Evolutionary conservation across 2,797 vertebrate genomes (phyloP).

Genomic region (Falco cherrug): DNA sequence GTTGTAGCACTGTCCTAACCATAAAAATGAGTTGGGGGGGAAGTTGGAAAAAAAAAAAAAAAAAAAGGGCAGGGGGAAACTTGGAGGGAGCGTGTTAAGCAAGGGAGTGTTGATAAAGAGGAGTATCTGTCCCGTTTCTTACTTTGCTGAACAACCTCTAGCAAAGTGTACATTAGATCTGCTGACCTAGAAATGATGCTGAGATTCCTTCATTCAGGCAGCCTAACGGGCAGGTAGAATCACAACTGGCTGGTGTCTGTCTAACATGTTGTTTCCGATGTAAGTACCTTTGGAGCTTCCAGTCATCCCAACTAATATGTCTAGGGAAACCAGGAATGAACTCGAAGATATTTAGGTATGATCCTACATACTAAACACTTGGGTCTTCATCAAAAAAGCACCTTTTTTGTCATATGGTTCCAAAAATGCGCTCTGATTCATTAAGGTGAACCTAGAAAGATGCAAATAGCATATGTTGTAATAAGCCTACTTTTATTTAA

Average conservation of each 20-base stretch:
- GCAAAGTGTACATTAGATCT: neutral
- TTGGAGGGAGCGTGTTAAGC: neutral
- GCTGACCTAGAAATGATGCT: neutral
- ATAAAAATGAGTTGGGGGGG: neutral
- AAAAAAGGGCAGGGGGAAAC: too few species aligned
- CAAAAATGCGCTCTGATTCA: neutral
- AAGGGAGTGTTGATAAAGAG: neutral
- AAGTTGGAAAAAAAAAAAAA: neutral
- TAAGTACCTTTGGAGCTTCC: neutral
- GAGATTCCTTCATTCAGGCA: neutral
- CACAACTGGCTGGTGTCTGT: neutral
- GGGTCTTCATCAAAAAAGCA: too few species aligned
- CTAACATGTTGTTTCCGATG: neutral
- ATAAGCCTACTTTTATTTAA: neutral
- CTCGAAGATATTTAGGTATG: neutral
- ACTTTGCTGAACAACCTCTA: neutral
- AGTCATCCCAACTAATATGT: neutral
- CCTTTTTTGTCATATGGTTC: neutral
- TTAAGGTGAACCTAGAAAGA: neutral
- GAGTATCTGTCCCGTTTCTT: neutral
- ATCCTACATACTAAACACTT: neutral
- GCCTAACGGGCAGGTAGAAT: neutral
- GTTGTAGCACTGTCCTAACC: neutral
- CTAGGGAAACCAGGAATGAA: neutral
- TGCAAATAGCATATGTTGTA: accelerated